These are phyloP conservation scores for Panthera tigris DNA, from an alignment of 2,113 vertebrate genomes.

Conservation along the genomic window DNA sequence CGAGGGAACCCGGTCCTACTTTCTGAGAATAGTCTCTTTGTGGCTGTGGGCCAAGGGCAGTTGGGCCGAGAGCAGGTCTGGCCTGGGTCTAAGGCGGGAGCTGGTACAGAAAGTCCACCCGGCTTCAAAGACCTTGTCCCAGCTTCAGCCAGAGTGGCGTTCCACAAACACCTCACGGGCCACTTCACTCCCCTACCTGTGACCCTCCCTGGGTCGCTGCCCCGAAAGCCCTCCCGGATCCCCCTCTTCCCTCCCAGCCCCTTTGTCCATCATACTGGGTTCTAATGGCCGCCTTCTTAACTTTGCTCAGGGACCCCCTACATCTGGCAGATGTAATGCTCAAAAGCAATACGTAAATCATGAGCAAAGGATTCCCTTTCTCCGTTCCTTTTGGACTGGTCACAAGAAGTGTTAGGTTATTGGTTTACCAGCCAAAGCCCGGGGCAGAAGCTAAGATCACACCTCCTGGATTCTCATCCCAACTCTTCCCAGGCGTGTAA, in stretches of 20 bases:
- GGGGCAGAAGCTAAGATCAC: not conserved
- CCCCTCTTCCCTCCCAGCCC: fast-evolving
- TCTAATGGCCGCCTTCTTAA: not conserved
- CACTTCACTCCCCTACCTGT: not conserved
- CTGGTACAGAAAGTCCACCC: not conserved
- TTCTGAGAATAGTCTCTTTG: not conserved
- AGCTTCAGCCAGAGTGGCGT: not conserved
- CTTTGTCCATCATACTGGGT: too few relatives aligned
- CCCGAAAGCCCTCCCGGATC: not conserved
- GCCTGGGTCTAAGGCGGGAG: fast-evolving
- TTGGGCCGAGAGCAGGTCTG: not conserved
- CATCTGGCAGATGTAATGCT: not conserved
- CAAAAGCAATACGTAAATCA: not conserved
- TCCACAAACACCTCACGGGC: not conserved
- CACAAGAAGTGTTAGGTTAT: not conserved
- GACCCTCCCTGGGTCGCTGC: not conserved
- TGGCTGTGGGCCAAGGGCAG: not conserved
- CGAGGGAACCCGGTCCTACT: fast-evolving
- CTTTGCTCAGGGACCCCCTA: not conserved
- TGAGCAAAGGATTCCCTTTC: too few relatives aligned
- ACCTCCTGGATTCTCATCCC: not conserved
- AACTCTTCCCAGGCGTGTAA: not conserved
- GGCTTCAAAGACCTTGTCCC: not conserved
- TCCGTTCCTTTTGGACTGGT: not conserved
- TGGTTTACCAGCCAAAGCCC: not conserved